Evolutionary conservation across 2,888 invertebrate genomes (phyloP).

Genomic region (Pyrocoelia pectoralis): DNA sequence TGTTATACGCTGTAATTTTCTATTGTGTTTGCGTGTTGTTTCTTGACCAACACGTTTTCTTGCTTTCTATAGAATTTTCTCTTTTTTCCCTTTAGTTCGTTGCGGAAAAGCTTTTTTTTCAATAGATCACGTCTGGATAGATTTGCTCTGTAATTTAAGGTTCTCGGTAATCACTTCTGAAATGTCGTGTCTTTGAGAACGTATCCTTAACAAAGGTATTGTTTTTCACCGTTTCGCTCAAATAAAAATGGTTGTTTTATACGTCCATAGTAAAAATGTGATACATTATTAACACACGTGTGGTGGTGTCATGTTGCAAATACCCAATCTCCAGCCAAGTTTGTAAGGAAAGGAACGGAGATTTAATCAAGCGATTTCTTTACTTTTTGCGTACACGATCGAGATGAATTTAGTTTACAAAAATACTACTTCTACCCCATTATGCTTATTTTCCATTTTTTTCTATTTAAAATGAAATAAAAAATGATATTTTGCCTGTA

Average conservation of each 20-base stretch:
- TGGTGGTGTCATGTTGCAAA: slow-evolving; percentile 4
- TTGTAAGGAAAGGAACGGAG: neutral
- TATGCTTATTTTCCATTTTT: too few species aligned
- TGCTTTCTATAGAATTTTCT: slow-evolving; percentile 2
- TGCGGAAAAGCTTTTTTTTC: slow-evolving; percentile 11
- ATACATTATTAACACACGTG: neutral
- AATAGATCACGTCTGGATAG: slow-evolving; percentile 17
- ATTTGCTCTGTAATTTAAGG: slow-evolving; percentile 23
- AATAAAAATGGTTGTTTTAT: neutral
- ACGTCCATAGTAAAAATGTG: neutral
- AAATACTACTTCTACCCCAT: too few species aligned
- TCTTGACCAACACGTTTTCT: slow-evolving; percentile 15
- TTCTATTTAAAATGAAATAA: too few species aligned
- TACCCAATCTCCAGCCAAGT: neutral
- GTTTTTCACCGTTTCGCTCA: neutral
- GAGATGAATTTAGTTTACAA: too few species aligned
- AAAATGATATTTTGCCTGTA: too few species aligned
- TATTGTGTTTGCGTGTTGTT: slow-evolving; percentile 17
- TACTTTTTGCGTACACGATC: neutral
- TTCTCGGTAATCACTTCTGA: slow-evolving; percentile 3
- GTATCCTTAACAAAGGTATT: slow-evolving; percentile 3
- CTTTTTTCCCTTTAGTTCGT: neutral
- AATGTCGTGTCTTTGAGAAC: slow-evolving; percentile 8
- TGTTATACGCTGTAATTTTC: slow-evolving; percentile 12
- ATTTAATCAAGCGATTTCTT: neutral